Evolutionary conservation across 2,888 invertebrate genomes (phyloP).

Genomic region (Drosophila macrospina): DNA sequence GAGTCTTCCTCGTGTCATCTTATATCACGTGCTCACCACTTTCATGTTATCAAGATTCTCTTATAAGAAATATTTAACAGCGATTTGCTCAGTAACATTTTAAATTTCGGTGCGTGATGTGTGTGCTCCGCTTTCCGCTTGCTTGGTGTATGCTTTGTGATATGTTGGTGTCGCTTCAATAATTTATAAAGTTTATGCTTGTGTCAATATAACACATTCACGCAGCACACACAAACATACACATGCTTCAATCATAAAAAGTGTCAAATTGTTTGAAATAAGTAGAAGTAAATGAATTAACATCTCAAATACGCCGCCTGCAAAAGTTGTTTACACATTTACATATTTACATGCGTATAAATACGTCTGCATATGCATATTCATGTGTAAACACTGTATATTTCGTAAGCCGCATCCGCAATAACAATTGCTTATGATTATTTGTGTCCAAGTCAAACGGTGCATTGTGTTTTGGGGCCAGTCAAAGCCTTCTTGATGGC

Average conservation of each 20-base stretch:
- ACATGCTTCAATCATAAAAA: conserved; percentile 49
- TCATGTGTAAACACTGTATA: conserved; percentile 37
- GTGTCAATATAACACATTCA: conserved; percentile 36
- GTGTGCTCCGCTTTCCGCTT: conserved; percentile 44
- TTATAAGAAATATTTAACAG: conserved; percentile 57
- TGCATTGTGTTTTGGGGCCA: conserved; percentile 43
- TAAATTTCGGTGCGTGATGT: conserved; percentile 55
- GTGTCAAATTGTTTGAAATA: conserved; percentile 49
- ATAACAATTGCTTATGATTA: conserved; percentile 51
- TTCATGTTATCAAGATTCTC: conserved; percentile 38
- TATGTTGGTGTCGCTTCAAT: conserved; percentile 38
- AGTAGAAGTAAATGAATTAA: conserved; percentile 23
- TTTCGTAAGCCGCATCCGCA: conserved; percentile 29
- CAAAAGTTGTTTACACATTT: conserved; percentile 43
- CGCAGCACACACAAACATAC: conserved; percentile 17
- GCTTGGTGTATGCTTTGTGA: conserved; percentile 26
- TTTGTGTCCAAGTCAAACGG: conserved; percentile 51
- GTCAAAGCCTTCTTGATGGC: conserved; percentile 57
- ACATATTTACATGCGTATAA: conserved; percentile 14
- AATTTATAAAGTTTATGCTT: conserved; percentile 38
- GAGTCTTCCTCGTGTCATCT: conserved; percentile 10
- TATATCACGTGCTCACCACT: conserved; percentile 40
- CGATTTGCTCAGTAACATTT: conserved; percentile 53
- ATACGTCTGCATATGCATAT: conserved; percentile 16
- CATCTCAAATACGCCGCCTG: conserved; percentile 33